phyloP scores from a whole-genome alignment of 2,797 vertebrate genomes.

The Sitta carolinensis region DNA sequence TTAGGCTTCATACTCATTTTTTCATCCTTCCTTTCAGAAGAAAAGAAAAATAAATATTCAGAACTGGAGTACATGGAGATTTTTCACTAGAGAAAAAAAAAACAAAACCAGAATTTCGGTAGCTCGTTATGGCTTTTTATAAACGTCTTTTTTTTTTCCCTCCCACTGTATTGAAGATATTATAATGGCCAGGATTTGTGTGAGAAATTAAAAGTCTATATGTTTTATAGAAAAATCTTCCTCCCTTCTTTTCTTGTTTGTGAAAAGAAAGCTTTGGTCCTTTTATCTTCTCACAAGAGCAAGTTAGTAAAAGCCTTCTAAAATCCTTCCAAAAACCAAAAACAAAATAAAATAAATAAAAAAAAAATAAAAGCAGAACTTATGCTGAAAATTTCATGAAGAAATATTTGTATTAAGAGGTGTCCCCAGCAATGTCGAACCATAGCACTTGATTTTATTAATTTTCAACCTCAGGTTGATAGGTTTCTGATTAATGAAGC shows the following conservation, averaged over 20 bases:
- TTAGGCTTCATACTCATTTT: not conserved
- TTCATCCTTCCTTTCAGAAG: not conserved
- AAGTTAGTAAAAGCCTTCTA: not conserved
- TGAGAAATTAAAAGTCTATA: not conserved
- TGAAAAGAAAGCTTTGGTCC: not conserved
- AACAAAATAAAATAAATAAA: too few species aligned
- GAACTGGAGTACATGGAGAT: not conserved
- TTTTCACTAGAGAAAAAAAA: not conserved
- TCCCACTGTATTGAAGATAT: not conserved
- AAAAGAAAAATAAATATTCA: not conserved
- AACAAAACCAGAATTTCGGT: not conserved
- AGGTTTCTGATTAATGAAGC: slow-evolving; percentile 70
- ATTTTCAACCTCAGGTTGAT: slow-evolving; percentile 40
- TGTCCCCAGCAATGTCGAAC: slow-evolving; percentile 13
- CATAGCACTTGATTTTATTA: slow-evolving; percentile 54
- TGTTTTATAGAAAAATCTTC: not conserved
- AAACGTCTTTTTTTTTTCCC: not conserved
- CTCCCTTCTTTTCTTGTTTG: not conserved
- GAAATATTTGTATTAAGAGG: not conserved
- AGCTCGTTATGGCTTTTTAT: not conserved
- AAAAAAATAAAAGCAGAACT: not conserved
- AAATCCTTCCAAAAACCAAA: not conserved
- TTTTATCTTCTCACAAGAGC: not conserved
- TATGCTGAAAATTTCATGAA: not conserved
- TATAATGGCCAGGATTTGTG: not conserved